Conservation (phyloP, 2,113 vertebrate species). For the Phyllopteryx taeniolatus region DNA sequence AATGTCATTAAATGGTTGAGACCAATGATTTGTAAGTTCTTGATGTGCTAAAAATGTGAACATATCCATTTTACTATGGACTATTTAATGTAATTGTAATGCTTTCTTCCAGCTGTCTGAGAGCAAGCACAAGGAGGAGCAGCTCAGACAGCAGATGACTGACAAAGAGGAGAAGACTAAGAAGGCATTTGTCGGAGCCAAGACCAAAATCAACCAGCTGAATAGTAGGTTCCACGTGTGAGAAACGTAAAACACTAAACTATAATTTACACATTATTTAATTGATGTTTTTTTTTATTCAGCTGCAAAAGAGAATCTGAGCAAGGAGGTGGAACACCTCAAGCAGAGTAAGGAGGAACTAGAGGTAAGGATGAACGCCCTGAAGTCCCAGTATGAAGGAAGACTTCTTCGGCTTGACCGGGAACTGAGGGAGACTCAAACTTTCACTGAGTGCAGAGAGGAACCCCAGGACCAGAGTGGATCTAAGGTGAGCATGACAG, state of each 20-base stretch:
- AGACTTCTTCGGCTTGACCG: slow-evolving; percentile 86
- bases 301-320: slow-evolving; percentile 86
- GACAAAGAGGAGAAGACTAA: slow-evolving; percentile 98
- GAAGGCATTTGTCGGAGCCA: slow-evolving; percentile 87
- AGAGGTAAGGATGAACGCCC: slow-evolving; percentile 86
- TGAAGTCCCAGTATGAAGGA: slow-evolving; percentile 90
- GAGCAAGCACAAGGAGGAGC: slow-evolving; percentile 81
- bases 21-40: not conserved
- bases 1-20: not conserved
- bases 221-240: slow-evolving; percentile 71
- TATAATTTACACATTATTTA: not conserved
- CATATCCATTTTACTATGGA: not conserved
- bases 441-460: slow-evolving; percentile 83
- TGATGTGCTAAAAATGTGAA: not conserved
- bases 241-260: no score
- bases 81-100: not conserved
- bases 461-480: slow-evolving; percentile 82
- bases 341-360: slow-evolving; percentile 88
- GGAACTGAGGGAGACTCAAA: slow-evolving; percentile 77
- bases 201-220: slow-evolving; percentile 88
- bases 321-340: slow-evolving; percentile 86
- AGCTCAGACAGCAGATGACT: slow-evolving; percentile 84
- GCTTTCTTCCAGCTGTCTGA: slow-evolving; percentile 74
- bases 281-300: not conserved
- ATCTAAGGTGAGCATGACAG: slow-evolving; percentile 75